A percentile compares a stretch with the other conserved stretches of the same genome.
Conservation (phyloP, 2,888 invertebrate species). For the Anoncus sp. region DNA sequence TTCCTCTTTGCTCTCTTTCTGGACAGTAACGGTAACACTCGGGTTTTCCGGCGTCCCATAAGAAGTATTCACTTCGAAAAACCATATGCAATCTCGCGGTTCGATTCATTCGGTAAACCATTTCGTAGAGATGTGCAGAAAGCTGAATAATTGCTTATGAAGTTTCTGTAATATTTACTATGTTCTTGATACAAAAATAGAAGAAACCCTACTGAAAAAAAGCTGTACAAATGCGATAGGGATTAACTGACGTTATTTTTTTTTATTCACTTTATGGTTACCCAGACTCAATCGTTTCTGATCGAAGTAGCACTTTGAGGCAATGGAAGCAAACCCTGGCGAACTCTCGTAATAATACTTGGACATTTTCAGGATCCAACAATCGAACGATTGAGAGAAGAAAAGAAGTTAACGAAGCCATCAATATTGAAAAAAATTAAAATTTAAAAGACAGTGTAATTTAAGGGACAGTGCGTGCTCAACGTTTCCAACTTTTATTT, state of each 20-base stretch:
- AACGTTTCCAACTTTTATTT: background rate
- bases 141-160: too few relatives aligned
- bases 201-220: too few relatives aligned
- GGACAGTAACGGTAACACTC: too few relatives aligned
- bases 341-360: background rate
- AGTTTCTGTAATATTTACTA: too few relatives aligned
- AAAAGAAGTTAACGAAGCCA: background rate
- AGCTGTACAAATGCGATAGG: too few relatives aligned
- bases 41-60: too few relatives aligned
- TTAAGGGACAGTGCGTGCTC: too few relatives aligned
- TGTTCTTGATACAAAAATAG: too few relatives aligned
- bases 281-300: constrained; percentile 1
- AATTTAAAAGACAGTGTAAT: background rate
- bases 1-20: too few relatives aligned
- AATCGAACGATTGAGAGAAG: background rate
- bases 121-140: background rate
- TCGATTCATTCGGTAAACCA: background rate
- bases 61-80: too few relatives aligned
- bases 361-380: background rate
- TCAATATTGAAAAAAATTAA: background rate
- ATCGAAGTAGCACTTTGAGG: background rate
- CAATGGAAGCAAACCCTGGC: background rate
- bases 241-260: too few relatives aligned
- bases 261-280: too few relatives aligned
- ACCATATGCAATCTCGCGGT: background rate